Evolutionary conservation across 2,113 vertebrate species (phyloP).

Genomic region (Epinephelus lanceolatus): DNA sequence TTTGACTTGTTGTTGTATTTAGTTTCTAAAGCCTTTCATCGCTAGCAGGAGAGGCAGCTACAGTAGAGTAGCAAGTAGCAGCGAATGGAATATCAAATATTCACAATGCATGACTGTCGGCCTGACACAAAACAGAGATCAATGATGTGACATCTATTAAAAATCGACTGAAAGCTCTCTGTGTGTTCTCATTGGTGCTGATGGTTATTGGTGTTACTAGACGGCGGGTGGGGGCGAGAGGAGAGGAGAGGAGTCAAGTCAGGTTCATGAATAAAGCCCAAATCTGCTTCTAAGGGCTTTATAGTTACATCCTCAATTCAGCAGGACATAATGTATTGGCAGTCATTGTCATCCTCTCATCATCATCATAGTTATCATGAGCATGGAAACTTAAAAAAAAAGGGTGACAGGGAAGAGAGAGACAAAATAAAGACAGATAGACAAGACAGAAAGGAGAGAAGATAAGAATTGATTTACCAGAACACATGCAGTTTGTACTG

Average conservation of each 20-base stretch:
- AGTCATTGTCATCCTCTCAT: no score
- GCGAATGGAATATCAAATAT: slow-evolving; percentile 36
- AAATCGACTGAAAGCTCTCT: slow-evolving; percentile 51
- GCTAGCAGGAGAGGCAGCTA: neutral
- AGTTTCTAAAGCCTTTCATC: neutral
- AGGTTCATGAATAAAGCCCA: no score
- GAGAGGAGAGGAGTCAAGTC: no score
- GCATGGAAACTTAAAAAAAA: no score
- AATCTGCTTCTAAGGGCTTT: no score
- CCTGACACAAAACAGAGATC: slow-evolving; percentile 41
- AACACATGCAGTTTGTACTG: no score
- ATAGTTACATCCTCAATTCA: no score
- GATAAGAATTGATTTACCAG: no score
- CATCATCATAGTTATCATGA: no score
- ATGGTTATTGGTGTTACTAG: slow-evolving; percentile 5
- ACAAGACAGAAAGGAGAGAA: neutral
- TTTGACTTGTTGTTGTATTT: neutral
- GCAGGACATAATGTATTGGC: no score
- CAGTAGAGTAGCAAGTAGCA: neutral
- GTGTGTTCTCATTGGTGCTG: slow-evolving; percentile 35
- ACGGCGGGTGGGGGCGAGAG: neutral
- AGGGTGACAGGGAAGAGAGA: no score
- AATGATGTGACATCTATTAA: slow-evolving; percentile 49
- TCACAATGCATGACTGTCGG: slow-evolving; percentile 18
- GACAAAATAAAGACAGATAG: no score